phyloP scores from a whole-genome alignment of 2,113 vertebrate species.

The Saguinus midas region DNA sequence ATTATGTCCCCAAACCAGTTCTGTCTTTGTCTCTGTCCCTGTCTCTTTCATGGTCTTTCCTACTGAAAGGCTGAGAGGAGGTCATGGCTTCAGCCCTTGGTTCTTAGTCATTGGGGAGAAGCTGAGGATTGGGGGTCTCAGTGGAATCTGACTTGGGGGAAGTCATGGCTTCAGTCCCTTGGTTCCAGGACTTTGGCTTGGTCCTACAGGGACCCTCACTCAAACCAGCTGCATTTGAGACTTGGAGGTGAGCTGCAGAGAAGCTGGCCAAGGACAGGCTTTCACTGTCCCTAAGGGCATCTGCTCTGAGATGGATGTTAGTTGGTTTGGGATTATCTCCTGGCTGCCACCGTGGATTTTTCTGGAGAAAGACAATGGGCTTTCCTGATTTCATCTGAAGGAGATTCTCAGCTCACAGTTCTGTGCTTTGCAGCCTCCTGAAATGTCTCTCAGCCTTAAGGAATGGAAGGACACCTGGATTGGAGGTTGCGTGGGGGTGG shows the following conservation, averaged over 20 bases:
- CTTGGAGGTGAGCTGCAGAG: neutral
- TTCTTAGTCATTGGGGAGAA: neutral
- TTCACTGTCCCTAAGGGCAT: neutral
- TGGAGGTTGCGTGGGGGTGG: too few species aligned
- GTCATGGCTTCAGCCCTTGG: neutral
- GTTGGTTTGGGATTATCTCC: neutral
- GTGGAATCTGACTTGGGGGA: neutral
- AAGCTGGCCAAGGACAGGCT: neutral
- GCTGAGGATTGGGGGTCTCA: neutral
- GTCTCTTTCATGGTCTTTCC: neutral
- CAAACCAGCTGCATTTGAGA: neutral
- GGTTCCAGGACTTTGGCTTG: neutral
- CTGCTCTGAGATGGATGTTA: neutral
- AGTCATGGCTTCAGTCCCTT: neutral
- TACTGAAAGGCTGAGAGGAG: neutral
- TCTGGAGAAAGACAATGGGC: neutral
- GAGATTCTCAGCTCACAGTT: neutral
- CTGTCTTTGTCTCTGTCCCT: neutral
- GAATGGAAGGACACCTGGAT: neutral
- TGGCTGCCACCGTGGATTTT: neutral
- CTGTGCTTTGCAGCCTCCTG: neutral
- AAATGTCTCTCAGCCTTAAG: neutral
- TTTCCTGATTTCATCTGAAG: neutral
- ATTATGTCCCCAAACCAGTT: neutral
- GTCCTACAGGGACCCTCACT: neutral